Evolutionary conservation across 2,797 vertebrate genomes (phyloP).

Genomic region (Clarias fuscus): DNA sequence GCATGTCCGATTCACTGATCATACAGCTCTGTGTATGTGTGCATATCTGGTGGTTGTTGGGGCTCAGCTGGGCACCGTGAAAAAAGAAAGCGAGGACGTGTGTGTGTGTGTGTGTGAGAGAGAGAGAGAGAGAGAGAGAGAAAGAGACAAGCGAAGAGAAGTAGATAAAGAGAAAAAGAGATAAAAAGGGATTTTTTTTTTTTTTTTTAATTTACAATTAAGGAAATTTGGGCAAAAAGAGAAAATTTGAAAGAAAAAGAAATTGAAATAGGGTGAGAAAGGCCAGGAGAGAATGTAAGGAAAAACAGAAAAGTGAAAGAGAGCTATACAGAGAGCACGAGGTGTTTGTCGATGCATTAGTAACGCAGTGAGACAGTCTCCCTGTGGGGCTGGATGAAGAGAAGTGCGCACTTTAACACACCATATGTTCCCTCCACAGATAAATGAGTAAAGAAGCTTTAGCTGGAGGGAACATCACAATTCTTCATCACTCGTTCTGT

Average conservation of each 20-base stretch:
- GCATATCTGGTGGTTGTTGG: constrained; percentile 10
- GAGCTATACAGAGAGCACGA: constrained; percentile 49
- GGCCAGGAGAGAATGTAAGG: constrained; percentile 25
- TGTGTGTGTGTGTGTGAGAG: constrained; percentile 37
- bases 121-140: too few relatives aligned
- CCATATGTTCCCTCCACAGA: constrained; percentile 80
- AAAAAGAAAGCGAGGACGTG: constrained; percentile 49
- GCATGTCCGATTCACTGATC: constrained; percentile 39
- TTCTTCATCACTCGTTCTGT: constrained; percentile 64
- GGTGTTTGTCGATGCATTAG: constrained; percentile 71
- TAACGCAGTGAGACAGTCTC: constrained; percentile 78
- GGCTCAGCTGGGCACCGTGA: constrained; percentile 19
- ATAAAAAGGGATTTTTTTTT: too few relatives aligned
- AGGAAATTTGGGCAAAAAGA: neutral
- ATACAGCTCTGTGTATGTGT: constrained; percentile 58
- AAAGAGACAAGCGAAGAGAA: neutral
- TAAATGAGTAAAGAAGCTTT: constrained; percentile 81
- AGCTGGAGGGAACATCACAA: constrained; percentile 73
- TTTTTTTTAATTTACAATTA: too few relatives aligned
- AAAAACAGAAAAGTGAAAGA: neutral
- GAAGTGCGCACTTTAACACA: constrained; percentile 81
- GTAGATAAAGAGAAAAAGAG: neutral
- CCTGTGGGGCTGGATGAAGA: constrained; percentile 74
- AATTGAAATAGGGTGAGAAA: neutral
- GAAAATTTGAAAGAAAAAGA: neutral